Percentiles rank a stretch among this genome's conserved stretches.
phyloP scores from a whole-genome alignment of 2,888 invertebrate species.

The Synergus gifuensis region DNA sequence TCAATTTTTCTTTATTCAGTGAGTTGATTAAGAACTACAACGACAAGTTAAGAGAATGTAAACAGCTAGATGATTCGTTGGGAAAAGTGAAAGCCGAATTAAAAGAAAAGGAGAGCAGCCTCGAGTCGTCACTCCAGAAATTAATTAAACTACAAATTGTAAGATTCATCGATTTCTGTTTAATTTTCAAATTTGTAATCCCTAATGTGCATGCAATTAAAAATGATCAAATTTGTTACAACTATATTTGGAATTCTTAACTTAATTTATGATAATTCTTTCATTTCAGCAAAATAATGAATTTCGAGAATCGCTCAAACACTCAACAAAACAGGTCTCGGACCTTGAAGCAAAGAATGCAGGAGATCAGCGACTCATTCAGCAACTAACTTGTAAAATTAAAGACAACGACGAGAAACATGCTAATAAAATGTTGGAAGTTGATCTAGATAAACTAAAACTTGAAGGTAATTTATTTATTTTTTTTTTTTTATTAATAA shows the following conservation, averaged over 20 bases:
- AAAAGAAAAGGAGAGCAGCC: constrained; percentile 19
- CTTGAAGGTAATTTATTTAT: constrained; percentile 14
- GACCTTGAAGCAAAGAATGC: constrained; percentile 18
- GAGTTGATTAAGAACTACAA: constrained; percentile 33
- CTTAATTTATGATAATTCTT: not conserved
- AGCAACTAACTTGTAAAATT: constrained; percentile 37
- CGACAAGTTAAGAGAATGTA: constrained; percentile 15
- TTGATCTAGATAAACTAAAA: not conserved
- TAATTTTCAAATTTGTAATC: not conserved
- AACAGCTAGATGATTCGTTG: not conserved
- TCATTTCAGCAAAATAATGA: not conserved
- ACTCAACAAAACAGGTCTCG: not conserved
- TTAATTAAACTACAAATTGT: constrained; percentile 23
- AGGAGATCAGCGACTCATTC: constrained; percentile 28
- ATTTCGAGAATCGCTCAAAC: not conserved
- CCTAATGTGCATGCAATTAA: not conserved
- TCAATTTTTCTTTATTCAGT: not conserved
- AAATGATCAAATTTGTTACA: not conserved
- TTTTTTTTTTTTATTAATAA: not conserved
- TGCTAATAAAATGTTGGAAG: constrained; percentile 26
- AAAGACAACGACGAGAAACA: not conserved
- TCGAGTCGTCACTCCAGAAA: constrained; percentile 6
- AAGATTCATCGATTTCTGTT: not conserved
- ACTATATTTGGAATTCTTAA: not conserved
- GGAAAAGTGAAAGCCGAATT: constrained; percentile 1